Base-by-base conservation (phyloP, 2,888 invertebrate genomes). In the Aplocera efformata region DNA sequence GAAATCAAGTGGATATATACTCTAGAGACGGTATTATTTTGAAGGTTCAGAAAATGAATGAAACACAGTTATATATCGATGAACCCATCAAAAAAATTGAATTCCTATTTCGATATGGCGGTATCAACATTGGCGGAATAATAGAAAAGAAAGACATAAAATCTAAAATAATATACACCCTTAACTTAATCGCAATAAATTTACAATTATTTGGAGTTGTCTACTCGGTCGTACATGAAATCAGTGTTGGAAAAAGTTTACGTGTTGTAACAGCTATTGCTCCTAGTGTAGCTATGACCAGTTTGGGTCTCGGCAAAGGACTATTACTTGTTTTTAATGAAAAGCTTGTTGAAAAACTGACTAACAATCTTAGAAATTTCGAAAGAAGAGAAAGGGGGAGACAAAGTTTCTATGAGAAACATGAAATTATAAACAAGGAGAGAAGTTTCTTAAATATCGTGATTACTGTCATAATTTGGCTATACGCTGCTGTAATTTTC, bases 141-240 rank as follows among this genome's bases (percentile, higher is more conserved):
- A 54, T 63, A 1, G 38, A 28, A 0, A 29, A 10, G 8, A 37
- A 55, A 2, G 22, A 10, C 0, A 36, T 55, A 5, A 56, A 48
- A 48, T 48, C 37, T n/a, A 54, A 56, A 39, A 47, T 53, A 0
- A 11, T 73, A 0, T 73, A 56, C 17, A 22, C 66, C 7, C 41
- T 69, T 1, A 77, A 74, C 38, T 65, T 67, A 1, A 3, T 72
- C 0, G 71, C 63, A 61, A 26, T 74, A 0, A 66, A 68, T 37
- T 38, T 24, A 1, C 75, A 70, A 10, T 13, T 69, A 0, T 5
- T 42, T 0, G 76, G 76, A 0, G 68, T 53, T 0, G 30, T 76
- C 1, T 48, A 45, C 1, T 73, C 63, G 63, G 63, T 78, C 6
- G 42, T 65, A 26, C 42, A 55, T 6, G 71, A 67, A 0, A 49